Evolutionary conservation across 2,797 vertebrate species (phyloP).

Genomic region (Cygnus olor): DNA sequence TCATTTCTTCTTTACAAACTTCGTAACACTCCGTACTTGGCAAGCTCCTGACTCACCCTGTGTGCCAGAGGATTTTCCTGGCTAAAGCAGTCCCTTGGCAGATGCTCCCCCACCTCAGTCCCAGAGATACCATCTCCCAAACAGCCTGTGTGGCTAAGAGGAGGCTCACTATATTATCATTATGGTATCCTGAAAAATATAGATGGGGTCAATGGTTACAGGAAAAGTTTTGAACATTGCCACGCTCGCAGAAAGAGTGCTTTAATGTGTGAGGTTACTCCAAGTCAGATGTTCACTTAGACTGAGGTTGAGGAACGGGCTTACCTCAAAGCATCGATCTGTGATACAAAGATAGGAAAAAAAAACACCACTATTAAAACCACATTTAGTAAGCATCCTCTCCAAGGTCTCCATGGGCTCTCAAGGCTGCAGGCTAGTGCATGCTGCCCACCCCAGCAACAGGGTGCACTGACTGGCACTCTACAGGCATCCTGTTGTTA

Average conservation of each 20-base stretch:
- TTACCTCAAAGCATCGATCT: background rate
- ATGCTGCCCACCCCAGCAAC: background rate
- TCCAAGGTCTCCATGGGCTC: background rate
- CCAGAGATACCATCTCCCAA: slow-evolving; percentile 39
- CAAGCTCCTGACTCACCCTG: background rate
- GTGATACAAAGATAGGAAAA: background rate
- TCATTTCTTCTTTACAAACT: background rate
- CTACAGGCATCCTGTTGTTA: background rate
- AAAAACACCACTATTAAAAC: background rate
- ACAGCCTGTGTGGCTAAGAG: slow-evolving; percentile 30
- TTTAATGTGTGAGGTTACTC: background rate
- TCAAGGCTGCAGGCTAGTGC: background rate
- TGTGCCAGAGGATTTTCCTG: slow-evolving; percentile 39
- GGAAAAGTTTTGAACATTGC: background rate
- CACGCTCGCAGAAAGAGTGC: accelerated
- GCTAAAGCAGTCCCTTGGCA: slow-evolving; percentile 12
- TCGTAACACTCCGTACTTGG: background rate
- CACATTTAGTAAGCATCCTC: background rate
- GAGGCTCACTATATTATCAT: background rate
- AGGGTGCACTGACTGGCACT: accelerated
- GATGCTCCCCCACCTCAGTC: slow-evolving; percentile 11
- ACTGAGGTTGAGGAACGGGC: background rate
- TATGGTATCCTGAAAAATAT: background rate
- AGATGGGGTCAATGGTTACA: background rate
- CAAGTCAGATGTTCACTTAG: background rate